These are phyloP conservation scores for Leptinotarsa peninsularis DNA, from an alignment of 2,888 invertebrate species.

Conservation along the genomic window DNA sequence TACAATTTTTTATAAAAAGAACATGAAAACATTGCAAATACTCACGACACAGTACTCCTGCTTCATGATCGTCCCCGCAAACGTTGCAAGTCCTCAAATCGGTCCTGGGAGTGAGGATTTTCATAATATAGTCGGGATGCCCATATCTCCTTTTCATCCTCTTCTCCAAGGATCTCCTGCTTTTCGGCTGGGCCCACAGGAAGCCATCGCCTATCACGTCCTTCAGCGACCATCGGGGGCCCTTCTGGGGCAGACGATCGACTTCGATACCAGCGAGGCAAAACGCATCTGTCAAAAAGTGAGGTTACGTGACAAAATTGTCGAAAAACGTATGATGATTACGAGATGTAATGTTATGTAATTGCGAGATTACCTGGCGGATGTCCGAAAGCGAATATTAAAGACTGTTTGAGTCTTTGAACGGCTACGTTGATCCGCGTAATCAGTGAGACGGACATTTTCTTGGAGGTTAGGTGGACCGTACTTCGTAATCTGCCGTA, in stretches of 20 bases:
- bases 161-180: conserved; percentile 81
- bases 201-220: conserved; percentile 80
- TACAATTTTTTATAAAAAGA: too few relatives aligned
- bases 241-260: conserved; percentile 38
- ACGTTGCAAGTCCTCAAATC: conserved; percentile 81
- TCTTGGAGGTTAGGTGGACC: conserved; percentile 40
- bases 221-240: conserved; percentile 68
- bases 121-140: conserved; percentile 74
- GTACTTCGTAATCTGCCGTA: conserved; percentile 44
- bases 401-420: conserved; percentile 31
- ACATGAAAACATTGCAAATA: conserved; percentile 38
- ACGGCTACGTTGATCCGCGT: conserved; percentile 61
- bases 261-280: conserved; percentile 55
- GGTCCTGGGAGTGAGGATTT: conserved; percentile 77
- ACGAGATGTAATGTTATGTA: conserved; percentile 46
- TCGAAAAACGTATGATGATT: conserved; percentile 13
- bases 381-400: conserved; percentile 44
- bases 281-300: conserved; percentile 59
- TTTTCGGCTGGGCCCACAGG: conserved; percentile 85
- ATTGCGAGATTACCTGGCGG: conserved; percentile 50
- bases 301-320: conserved; percentile 47
- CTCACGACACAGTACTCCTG: conserved; percentile 85
- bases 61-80: conserved; percentile 88
- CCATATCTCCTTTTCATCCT: conserved; percentile 82
- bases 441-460: conserved; percentile 61